Base-by-base conservation (phyloP, 2,888 invertebrate species). In the Sinohyriopsis cumingii region DNA sequence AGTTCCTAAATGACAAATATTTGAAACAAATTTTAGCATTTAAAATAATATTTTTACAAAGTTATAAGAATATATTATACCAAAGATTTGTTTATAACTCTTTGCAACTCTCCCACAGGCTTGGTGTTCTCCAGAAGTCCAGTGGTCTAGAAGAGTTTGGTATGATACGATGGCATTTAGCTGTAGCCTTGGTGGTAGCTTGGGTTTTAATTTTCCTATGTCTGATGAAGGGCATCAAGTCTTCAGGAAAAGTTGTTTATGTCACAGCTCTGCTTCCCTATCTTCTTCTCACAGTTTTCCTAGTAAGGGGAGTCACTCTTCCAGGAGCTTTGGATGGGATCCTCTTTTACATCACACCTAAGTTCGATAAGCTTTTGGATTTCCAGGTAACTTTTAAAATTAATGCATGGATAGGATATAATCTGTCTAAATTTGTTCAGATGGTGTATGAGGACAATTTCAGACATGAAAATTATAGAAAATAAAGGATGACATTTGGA, bases 141-240 rank as follows among this genome's bases (percentile, higher is more conserved):
- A 63, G 69, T n/a, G 87, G 88, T 3, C 79, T 88, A 18, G 84
- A 87, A 22, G 80, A 87, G 7, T 65, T 89, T 68, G 88, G 88
- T 6, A 66, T 73, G 2, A 57, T 88, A 9, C 79, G 83, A 56
- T 73, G 78, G 72, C 85, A 86, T 64, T 73, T 83, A 56, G 75
- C 84, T 24, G 68, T 85, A 22, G 83, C 85, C 61, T 81, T 88
- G 1, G 72, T 84, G 6, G 79, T 80, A 7, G 86, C 87, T 24
- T 88, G 88, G 88, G 63, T 86, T 20, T 65, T 87, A 5, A 84
- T 87, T 5, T 86, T 85, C 73, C 81, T 86, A 12, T 88, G 87
- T 73, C 79, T 88, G 28, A 80, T 85, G 73, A 85, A 81, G 67
- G 87, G 88, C n/a, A 85, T 87, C 57, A 86, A 87, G 70, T 83